Base-by-base conservation (phyloP, 2,888 invertebrate species). In the Prenolepis imparis region DNA sequence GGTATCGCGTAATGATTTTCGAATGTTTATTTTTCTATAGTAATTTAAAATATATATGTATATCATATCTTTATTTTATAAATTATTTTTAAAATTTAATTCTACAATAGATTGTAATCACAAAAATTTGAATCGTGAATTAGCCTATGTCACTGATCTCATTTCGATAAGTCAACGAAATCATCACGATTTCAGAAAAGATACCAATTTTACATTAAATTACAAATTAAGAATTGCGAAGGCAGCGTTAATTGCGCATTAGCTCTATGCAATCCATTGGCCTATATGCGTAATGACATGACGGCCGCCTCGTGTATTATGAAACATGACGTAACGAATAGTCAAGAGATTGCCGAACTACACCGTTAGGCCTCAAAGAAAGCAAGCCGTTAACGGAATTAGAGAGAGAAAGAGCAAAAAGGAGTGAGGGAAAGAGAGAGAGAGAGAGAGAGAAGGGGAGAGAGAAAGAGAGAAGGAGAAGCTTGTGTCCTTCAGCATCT, bases 361-460 rank as follows among this genome's bases (percentile, higher is more conserved):
- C 82, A 85, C 89, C 86, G 89, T 86, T 86, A 89, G 81, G 32
- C 84, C 18, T 70, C 59, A 81, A 81, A 85, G 87, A 88, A 87
- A 61, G 86, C 39, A 82, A 73, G 59, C 74, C 72, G 85, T 87
- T 88, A 89, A 83, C 87, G 85, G 77, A 83, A 84, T 88, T 87
- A 78, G 59, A 84, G 57, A 61, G 66, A 74, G 6, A 21, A 12
- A n/a, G 41, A 48, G n/a, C 3, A 21, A 12, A n/a, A 24, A 73
- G 73, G n/a, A 41, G 59, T 18, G 39, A 36, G 9, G 21, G 41
- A 64, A n/a, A 52, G n/a, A 52, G 70, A 48, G 48, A 28, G 67
- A 52, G 12, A 55, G 70, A 70, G 55, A 36, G 32, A 44, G 44
- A 1, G 3, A 6, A 21, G n/a, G 55, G 18, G 21, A 57, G 57